phyloP scores from a whole-genome alignment of 2,113 vertebrate genomes.

The Phrynosoma blainvillii region DNA sequence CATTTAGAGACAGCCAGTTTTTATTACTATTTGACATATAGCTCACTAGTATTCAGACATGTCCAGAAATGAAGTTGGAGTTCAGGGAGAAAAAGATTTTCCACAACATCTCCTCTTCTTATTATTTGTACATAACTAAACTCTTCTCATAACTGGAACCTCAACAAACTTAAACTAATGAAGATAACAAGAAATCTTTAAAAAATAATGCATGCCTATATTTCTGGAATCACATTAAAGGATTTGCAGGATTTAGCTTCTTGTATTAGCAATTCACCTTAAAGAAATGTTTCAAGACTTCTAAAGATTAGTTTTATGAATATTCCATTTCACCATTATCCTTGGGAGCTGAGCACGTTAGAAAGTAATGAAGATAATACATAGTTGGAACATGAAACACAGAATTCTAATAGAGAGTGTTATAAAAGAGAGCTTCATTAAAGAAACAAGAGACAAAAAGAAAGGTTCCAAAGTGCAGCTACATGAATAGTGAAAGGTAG shows the following conservation, averaged over 20 bases:
- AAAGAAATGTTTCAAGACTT: neutral
- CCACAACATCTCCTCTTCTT: too few species aligned
- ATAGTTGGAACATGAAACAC: constrained; percentile 16
- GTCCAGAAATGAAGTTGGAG: neutral
- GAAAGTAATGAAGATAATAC: constrained; percentile 56
- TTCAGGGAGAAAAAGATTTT: neutral
- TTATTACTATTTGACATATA: too few species aligned
- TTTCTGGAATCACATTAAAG: neutral
- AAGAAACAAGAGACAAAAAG: constrained; percentile 31
- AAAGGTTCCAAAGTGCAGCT: constrained; percentile 20
- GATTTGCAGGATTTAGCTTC: neutral
- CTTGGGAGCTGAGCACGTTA: constrained; percentile 45
- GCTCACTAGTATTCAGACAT: neutral
- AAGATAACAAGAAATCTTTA: constrained; percentile 16
- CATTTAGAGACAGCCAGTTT: neutral
- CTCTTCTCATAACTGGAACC: neutral
- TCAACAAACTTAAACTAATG: constrained; percentile 25
- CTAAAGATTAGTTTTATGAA: constrained; percentile 19
- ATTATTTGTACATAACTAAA: neutral
- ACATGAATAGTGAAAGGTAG: constrained; percentile 29
- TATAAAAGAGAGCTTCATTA: constrained; percentile 46
- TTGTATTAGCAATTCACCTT: constrained; percentile 21
- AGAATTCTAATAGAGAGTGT: constrained; percentile 35
- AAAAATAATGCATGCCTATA: neutral
- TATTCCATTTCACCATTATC: constrained; percentile 41